Base-by-base conservation (phyloP, 2,888 invertebrate genomes). In the Archaeoteleia sp. region DNA sequence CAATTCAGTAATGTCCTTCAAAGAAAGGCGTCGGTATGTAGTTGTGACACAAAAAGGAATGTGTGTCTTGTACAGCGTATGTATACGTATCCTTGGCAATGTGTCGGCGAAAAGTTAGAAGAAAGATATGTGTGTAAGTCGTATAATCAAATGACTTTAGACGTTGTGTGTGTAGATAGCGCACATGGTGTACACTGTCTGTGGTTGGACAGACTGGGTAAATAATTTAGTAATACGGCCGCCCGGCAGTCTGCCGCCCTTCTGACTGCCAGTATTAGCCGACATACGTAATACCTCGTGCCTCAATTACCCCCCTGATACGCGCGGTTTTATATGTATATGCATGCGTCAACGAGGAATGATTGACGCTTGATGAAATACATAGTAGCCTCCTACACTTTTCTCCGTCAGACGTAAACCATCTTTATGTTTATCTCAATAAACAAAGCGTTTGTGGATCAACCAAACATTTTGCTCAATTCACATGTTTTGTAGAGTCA, bases 191-290 rank as follows among this genome's bases (percentile, higher is more conserved):
- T 43, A 9, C 71, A 71, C 72, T 74, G 71, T 71, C 73, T 67
- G 70, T 65, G 70, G 62, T 75, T 58, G 73, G 75, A 78, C 74
- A 79, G 77, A 78, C 74, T 63, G 61, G 48, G 74, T 84, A 80
- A 84, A 84, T 84, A 83, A 84, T 84, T 84, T 73, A 84, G 75
- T 70, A 71, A 69, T 54, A 63, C 70, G 71, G 82, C 76, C 82
- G 84, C 79, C 84, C 79, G 82, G 74, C 82, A 79, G 84, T 82
- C 82, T 83, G 82, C 78, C 82, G 83, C 80, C 81, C 68, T 68
- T 8, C 42, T 51, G 34, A 49, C 72, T 72, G 69, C 20, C 37
- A 12, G 23, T 37, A 48, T 49, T 60, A 61, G 34, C 34, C 20
- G 39, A 46, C 60, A 45, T 51, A 57, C 42, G 51, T 51, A 42